Evolutionary conservation across 2,888 invertebrate species (phyloP), one percentile per base, ranked within the genome.

Genomic region (Plebejus anna): DNA sequence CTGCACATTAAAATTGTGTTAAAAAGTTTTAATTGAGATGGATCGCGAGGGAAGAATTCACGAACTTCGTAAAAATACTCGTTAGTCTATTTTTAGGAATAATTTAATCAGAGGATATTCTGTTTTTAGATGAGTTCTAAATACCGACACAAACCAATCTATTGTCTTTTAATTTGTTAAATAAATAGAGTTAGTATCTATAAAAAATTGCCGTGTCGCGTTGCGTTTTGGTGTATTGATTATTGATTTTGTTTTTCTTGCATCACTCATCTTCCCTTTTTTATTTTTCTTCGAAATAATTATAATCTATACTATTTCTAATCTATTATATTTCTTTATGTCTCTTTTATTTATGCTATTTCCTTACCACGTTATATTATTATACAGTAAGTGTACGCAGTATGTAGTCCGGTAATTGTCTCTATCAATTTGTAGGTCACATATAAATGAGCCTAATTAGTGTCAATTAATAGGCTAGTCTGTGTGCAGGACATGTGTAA

Each of bases 401-500:
- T 55, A 51, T 22, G 47, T 51, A 32, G 9, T 61, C 32, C 38
- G 13, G 28, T 75, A 75, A 75, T 66, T 47, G 66, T 78, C 78
- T 78, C 78, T 80, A 84, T 76, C 80, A 82, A 81, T 84, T 82
- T 82, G 87, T 81, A 83, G 82, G 81, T 78, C 80, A 82, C 88
- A 85, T 80, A 84, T 79, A 85, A 86, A 89, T 89, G 82, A 82
- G 84, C 79, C 83, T 85, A 87, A 89, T 88, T 86, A 80, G 76
- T 80, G 79, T 79, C 86, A 87, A 88, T 89, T 87, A 85, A 77
- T 70, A 36, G 76, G 72, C 78, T 71, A 81, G 78, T 51, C 55
- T 55, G 55, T 55, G 76, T 78, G 80, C 80, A 82, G 82, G 80
- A 82, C 81, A 82, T 22, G 59, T 59, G 7, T 22, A 22, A 59